Conservation (phyloP, 1,140 invertebrate genomes). For the Heliothis virescens region DNA sequence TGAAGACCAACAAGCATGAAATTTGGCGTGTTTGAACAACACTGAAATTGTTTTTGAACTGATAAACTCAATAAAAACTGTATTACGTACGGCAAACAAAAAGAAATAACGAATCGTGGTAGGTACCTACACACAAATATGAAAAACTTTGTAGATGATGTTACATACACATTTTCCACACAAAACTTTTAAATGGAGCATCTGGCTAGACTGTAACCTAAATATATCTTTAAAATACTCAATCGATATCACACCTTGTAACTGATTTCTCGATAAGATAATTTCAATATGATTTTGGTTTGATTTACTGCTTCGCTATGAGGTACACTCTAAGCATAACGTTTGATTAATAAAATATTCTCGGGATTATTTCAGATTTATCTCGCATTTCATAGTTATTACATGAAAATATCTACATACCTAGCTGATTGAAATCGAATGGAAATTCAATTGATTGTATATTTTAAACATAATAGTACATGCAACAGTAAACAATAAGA, state of each 20-base stretch:
- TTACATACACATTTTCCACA: too few relatives aligned
- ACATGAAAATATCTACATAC: background rate
- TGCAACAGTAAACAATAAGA: too few relatives aligned
- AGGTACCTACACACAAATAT: background rate
- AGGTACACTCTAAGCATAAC: background rate
- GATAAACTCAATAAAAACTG: conserved; percentile 8
- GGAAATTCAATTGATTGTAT: too few relatives aligned
- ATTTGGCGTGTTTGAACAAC: conserved; percentile 16
- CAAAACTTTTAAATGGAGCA: background rate
- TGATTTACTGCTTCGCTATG: background rate
- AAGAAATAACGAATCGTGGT: background rate
- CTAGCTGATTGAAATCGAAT: too few relatives aligned
- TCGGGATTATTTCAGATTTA: background rate
- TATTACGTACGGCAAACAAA: background rate
- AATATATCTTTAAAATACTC: background rate
- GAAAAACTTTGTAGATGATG: background rate
- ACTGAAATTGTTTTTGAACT: background rate
- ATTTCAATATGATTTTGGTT: conserved; percentile 19
- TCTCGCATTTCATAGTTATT: background rate
- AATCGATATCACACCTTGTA: conserved; percentile 28
- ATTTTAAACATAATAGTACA: too few relatives aligned
- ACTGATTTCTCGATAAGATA: conserved; percentile 37
- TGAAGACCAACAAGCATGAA: conserved; percentile 19
- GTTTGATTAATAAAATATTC: conserved; percentile 11
- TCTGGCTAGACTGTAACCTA: background rate